phyloP scores from a whole-genome alignment of 2,888 invertebrate genomes.

The Syrista parreyssii region DNA sequence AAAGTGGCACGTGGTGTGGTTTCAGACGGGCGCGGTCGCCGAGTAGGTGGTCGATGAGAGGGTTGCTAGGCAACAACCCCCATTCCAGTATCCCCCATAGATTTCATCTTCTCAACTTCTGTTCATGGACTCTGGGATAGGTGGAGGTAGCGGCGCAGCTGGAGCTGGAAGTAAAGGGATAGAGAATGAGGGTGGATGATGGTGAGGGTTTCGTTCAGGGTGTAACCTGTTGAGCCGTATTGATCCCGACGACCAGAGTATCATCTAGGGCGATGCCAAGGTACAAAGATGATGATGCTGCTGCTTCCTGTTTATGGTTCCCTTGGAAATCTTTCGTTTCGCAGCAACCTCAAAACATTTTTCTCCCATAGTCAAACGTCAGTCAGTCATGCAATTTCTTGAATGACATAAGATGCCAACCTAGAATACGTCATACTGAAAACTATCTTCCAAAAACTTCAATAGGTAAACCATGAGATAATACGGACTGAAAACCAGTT shows the following conservation, averaged over 20 bases:
- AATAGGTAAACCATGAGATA: no score
- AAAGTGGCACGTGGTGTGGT: conserved; percentile 41
- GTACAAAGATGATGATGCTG: no score
- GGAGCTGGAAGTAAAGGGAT: conserved; percentile 10
- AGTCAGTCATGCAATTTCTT: no score
- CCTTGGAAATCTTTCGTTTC: no score
- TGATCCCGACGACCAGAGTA: conserved; percentile 43
- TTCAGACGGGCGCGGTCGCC: conserved; percentile 60
- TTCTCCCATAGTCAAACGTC: no score
- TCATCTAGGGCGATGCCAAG: conserved; percentile 18
- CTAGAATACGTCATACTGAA: no score
- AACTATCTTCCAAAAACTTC: no score
- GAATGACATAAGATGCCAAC: no score
- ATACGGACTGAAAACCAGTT: no score
- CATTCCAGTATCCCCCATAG: conserved; percentile 32
- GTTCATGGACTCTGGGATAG: conserved; percentile 10
- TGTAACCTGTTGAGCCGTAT: conserved; percentile 62
- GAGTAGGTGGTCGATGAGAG: conserved; percentile 53
- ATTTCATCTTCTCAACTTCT: conserved; percentile 48
- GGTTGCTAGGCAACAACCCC: conserved; percentile 57
- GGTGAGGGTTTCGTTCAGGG: conserved; percentile 33
- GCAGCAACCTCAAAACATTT: no score
- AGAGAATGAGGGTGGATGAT: conserved; percentile 13
- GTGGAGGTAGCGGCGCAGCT: conserved; percentile 2
- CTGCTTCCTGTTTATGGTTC: no score